phyloP scores from a whole-genome alignment of 1,140 invertebrate genomes.

The Drosophila prosaltans region DNA sequence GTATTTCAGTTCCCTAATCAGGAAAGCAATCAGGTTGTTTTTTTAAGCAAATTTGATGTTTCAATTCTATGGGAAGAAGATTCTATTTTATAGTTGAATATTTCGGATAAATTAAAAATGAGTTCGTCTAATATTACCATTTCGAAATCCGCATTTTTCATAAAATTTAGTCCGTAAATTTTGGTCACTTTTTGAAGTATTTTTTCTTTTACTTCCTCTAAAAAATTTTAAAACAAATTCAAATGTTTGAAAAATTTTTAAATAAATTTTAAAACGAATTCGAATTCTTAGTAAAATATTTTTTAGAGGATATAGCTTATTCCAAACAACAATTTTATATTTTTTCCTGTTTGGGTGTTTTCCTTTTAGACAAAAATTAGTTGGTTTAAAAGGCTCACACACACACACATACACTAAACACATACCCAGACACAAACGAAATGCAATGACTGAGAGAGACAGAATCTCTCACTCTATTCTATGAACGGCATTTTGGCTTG shows the following conservation, averaged over 20 bases:
- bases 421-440: not conserved
- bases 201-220: too few species aligned
- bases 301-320: not conserved
- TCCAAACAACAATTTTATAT: not conserved
- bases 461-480: conserved; percentile 9
- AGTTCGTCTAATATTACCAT: not conserved
- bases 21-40: too few species aligned
- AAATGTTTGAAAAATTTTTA: not conserved
- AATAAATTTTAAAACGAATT: too few species aligned
- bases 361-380: conserved; percentile 56
- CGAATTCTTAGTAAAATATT: too few species aligned
- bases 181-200: too few species aligned
- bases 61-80: too few species aligned
- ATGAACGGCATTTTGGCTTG: conserved; percentile 37
- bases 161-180: too few species aligned
- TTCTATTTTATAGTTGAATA: too few species aligned
- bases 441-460: conserved; percentile 3
- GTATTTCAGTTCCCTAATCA: too few species aligned
- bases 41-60: too few species aligned
- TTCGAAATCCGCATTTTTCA: too few species aligned
- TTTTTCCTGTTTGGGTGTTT: conserved; percentile 13
- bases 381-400: conserved; percentile 72
- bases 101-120: not conserved
- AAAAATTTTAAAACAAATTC: too few species aligned
- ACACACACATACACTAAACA: conserved; percentile 9